Conservation (phyloP, 2,888 invertebrate genomes). For the Leptura quadrifasciata region DNA sequence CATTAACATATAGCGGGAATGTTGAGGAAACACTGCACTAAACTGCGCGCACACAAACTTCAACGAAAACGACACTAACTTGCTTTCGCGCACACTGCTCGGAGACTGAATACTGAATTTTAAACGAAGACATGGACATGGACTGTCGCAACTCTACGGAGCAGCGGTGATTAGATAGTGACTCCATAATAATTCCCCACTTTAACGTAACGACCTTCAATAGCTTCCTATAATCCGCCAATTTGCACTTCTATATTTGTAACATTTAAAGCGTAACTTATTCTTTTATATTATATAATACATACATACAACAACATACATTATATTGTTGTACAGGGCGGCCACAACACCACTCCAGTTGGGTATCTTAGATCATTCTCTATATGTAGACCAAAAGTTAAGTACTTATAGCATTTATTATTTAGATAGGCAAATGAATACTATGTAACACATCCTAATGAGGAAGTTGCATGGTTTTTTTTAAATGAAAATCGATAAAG, state of each 20-base stretch:
- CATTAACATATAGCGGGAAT: slow-evolving; percentile 61
- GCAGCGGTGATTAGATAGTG: slow-evolving; percentile 60
- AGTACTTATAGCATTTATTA: no score
- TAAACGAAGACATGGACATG: slow-evolving; percentile 37
- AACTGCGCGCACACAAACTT: slow-evolving; percentile 49
- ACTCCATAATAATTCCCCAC: slow-evolving; percentile 50
- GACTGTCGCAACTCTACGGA: slow-evolving; percentile 53
- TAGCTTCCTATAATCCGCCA: slow-evolving; percentile 33
- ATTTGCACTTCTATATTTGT: slow-evolving; percentile 9
- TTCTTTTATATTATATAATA: not conserved
- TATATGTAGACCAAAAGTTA: no score
- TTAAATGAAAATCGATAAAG: no score
- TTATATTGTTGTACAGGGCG: no score
- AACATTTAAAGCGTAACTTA: slow-evolving; percentile 5
- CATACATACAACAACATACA: no score
- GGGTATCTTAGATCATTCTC: no score
- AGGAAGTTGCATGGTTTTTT: no score
- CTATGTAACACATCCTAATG: no score
- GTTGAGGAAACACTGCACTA: slow-evolving; percentile 44
- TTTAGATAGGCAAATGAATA: no score
- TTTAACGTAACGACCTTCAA: slow-evolving; percentile 34
- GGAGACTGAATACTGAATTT: slow-evolving; percentile 43
- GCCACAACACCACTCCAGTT: no score
- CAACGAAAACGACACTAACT: slow-evolving; percentile 57
- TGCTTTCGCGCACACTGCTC: slow-evolving; percentile 44